These are phyloP conservation scores for Stigmatopora nigra DNA, from an alignment of 2,113 vertebrate genomes.

Conservation along the genomic window DNA sequence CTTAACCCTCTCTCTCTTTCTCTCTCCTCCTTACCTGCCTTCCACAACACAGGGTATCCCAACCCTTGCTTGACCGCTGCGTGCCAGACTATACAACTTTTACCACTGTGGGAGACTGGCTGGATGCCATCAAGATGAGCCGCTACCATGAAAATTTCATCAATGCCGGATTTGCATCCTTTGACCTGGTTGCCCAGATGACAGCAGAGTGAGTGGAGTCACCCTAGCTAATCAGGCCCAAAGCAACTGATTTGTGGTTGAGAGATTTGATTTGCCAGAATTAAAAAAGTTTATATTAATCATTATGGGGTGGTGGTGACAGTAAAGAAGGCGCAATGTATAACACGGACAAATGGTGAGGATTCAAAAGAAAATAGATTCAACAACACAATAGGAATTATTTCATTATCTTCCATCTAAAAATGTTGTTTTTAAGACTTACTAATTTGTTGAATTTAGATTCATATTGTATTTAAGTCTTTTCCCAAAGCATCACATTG, in stretches of 20 bases:
- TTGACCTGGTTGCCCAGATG: conserved; percentile 98
- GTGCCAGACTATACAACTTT: conserved; percentile 98
- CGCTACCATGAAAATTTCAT: conserved; percentile 97
- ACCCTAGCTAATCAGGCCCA: conserved; percentile 29
- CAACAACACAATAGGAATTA: neutral
- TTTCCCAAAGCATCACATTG: neutral
- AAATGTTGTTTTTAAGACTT: neutral
- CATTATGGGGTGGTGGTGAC: conserved; percentile 15
- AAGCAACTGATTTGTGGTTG: conserved; percentile 20
- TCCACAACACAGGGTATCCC: conserved; percentile 79
- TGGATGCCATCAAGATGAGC: conserved; percentile 99
- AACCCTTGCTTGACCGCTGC: conserved; percentile 93
- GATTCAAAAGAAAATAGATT: neutral
- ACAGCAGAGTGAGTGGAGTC: conserved; percentile 89
- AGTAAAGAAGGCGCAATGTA: conserved; percentile 6
- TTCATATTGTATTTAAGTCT: neutral
- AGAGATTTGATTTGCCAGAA: conserved; percentile 42
- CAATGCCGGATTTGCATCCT: conserved; percentile 94
- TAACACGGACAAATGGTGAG: neutral
- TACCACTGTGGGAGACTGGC: conserved; percentile 97
- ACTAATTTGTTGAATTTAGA: neutral
- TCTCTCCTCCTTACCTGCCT: conserved; percentile 44
- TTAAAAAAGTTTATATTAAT: conserved; percentile 34
- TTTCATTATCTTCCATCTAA: neutral
- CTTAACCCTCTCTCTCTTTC: conserved; percentile 71